Evolutionary conservation across 2,113 vertebrate species (phyloP).

Genomic region (Etheostoma cragini): DNA sequence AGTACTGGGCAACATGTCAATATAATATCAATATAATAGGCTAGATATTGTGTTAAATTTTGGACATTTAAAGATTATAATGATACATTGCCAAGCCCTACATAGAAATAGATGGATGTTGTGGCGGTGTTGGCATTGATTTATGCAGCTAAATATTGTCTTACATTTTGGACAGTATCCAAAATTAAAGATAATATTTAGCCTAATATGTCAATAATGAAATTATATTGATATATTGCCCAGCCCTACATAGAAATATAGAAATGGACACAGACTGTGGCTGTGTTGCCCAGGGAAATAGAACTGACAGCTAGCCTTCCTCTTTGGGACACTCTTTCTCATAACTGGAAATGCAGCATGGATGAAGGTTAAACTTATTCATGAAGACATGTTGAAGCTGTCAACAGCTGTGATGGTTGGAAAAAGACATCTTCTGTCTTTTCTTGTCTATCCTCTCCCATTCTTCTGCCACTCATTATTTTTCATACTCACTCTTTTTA

Average conservation of each 20-base stretch:
- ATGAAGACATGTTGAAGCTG: conserved; percentile 17
- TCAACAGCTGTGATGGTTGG: conserved; percentile 8
- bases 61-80: no score
- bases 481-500: background rate
- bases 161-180: no score
- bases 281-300: background rate
- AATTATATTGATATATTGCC: no score
- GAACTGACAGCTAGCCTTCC: conserved; percentile 29
- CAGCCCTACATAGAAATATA: background rate
- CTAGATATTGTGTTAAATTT: no score
- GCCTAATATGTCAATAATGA: no score
- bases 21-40: no score
- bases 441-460: background rate
- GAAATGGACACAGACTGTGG: background rate
- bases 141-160: no score
- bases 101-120: no score
- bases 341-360: background rate
- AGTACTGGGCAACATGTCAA: no score
- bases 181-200: no score
- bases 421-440: background rate
- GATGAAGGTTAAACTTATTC: conserved; percentile 14
- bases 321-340: conserved; percentile 4
- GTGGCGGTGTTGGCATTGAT: no score
- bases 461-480: background rate
- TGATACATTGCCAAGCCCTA: no score